Conservation (phyloP, 2,888 invertebrate species). For the Geophilus truncorum region DNA sequence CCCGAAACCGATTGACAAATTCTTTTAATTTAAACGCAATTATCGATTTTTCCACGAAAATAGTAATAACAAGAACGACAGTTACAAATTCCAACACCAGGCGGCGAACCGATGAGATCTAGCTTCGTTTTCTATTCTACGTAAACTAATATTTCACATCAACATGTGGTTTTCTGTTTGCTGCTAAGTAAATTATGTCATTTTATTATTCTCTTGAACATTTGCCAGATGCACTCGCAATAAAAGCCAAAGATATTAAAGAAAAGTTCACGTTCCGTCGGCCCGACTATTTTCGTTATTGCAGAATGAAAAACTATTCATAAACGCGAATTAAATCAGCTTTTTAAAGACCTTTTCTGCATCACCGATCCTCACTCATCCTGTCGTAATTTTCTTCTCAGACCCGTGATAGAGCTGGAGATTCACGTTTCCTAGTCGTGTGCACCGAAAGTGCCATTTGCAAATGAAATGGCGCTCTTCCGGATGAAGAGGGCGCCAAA, state of each 20-base stretch:
- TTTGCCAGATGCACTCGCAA: too few species aligned
- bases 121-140: too few species aligned
- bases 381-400: neutral
- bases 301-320: neutral
- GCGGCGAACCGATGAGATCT: too few species aligned
- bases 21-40: neutral
- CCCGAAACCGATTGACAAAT: neutral
- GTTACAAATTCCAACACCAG: too few species aligned
- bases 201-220: too few species aligned
- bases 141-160: too few species aligned
- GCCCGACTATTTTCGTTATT: neutral
- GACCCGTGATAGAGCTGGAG: neutral
- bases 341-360: neutral
- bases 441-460: conserved; percentile 15
- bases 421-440: conserved; percentile 16
- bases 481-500: conserved; percentile 20
- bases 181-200: too few species aligned
- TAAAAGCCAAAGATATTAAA: too few species aligned
- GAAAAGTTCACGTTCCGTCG: too few species aligned
- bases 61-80: too few species aligned
- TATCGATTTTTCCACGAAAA: too few species aligned
- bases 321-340: neutral
- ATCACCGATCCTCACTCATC: neutral
- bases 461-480: conserved; percentile 20
- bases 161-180: too few species aligned